A percentile compares a stretch with the other conserved stretches of the same genome.
Conservation (phyloP, 92 coral and sea anemone genomes). For the Umimayanthus kanabou region DNA sequence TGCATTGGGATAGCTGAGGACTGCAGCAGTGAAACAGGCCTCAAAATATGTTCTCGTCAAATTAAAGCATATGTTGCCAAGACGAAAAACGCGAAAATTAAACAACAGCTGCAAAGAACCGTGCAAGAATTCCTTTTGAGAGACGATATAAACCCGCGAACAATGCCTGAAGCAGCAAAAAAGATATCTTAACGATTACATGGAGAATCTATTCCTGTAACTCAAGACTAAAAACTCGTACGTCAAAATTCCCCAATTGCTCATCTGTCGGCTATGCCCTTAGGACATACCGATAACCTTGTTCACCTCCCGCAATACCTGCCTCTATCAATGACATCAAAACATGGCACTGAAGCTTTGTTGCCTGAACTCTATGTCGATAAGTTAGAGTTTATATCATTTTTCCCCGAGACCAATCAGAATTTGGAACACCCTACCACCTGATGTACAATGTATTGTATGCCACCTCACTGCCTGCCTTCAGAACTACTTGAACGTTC, state of each 20-base stretch:
- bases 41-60: conserved; percentile 26
- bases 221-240: conserved; percentile 47
- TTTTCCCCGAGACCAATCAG: too few species aligned
- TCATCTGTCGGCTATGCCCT: conserved; percentile 47
- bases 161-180: conserved; percentile 65
- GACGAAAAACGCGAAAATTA: conserved; percentile 16
- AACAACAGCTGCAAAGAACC: conserved; percentile 19
- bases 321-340: conserved; percentile 63
- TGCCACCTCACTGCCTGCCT: too few species aligned
- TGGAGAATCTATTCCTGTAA: conserved; percentile 53
- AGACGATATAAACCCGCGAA: conserved; percentile 61
- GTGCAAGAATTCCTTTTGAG: conserved; percentile 48
- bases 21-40: conserved; percentile 40
- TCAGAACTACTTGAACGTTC: too few species aligned
- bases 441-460: too few species aligned
- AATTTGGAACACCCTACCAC: too few species aligned
- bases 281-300: conserved; percentile 53
- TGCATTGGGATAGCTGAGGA: too few species aligned
- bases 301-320: conserved; percentile 53
- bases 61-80: conserved; percentile 35
- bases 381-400: too few species aligned
- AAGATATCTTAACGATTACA: conserved; percentile 51
- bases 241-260: conserved; percentile 34
- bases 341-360: conserved; percentile 59
- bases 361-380: conserved; percentile 28